phyloP scores from a whole-genome alignment of 2,113 vertebrate genomes.

The Urocolius indicus region DNA sequence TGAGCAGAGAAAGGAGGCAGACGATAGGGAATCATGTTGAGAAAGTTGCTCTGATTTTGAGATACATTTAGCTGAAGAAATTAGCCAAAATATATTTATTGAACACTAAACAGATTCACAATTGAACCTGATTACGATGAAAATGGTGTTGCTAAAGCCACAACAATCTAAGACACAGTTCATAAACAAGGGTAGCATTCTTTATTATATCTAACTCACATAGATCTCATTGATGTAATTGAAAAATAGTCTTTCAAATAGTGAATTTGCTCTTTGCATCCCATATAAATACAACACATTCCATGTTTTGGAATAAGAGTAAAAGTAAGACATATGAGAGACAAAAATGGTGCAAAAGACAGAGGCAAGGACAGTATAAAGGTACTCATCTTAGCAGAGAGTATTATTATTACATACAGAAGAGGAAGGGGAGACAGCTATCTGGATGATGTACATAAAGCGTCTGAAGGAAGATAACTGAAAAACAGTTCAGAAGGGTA shows the following conservation, averaged over 20 bases:
- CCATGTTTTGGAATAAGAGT: neutral
- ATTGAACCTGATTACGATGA: neutral
- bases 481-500: conserved; percentile 13
- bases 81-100: neutral
- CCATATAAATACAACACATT: neutral
- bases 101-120: neutral
- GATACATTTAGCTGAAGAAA: neutral
- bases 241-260: neutral
- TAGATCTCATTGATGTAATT: neutral
- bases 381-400: neutral
- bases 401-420: neutral
- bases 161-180: neutral
- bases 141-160: neutral
- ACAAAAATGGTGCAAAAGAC: neutral
- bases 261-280: neutral
- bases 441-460: conserved; percentile 1
- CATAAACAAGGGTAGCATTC: neutral
- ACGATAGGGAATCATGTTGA: neutral
- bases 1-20: neutral
- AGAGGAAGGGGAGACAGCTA: neutral
- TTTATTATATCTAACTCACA: neutral
- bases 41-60: neutral
- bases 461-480: neutral
- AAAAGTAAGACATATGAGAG: neutral
- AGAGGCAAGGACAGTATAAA: neutral